These are phyloP conservation scores for Erebia epiphron DNA, from an alignment of 2,888 invertebrate species.

Conservation along the genomic window DNA sequence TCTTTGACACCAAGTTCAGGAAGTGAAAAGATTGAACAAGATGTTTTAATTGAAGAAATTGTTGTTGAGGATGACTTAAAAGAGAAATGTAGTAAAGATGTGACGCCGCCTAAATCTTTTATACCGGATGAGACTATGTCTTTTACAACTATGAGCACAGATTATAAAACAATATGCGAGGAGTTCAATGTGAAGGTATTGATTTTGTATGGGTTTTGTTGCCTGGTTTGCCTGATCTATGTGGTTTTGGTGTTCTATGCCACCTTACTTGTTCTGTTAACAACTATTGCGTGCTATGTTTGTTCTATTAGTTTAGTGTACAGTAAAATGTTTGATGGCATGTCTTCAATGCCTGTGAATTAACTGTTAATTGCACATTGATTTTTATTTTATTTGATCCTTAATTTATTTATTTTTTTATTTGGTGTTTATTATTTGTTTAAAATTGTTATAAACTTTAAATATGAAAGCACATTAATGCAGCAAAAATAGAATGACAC, in stretches of 20 bases:
- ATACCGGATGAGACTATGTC: constrained; percentile 68
- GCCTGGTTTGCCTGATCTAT: constrained; percentile 48
- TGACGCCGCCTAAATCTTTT: constrained; percentile 63
- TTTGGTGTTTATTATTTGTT: neutral
- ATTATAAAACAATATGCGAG: constrained; percentile 88
- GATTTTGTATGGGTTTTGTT: constrained; percentile 48
- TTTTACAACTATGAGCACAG: constrained; percentile 85
- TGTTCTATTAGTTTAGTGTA: constrained; percentile 47
- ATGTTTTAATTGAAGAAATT: constrained; percentile 56
- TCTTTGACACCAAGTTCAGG: constrained; percentile 39
- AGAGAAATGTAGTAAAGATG: constrained; percentile 55
- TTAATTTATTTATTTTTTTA: neutral
- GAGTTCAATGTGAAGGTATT: constrained; percentile 87
- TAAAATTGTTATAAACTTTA: neutral
- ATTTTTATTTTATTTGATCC: neutral
- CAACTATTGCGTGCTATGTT: constrained; percentile 53
- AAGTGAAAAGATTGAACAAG: constrained; percentile 65
- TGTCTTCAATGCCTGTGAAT: constrained; percentile 43
- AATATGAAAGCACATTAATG: too few relatives aligned
- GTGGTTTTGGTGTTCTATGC: constrained; percentile 43
- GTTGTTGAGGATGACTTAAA: constrained; percentile 46
- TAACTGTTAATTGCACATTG: neutral
- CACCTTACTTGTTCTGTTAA: constrained; percentile 51
- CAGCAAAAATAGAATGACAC: too few relatives aligned
- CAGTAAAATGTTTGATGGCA: constrained; percentile 49